Conservation (phyloP, 2,113 vertebrate species). For the Ageneiosus marmoratus region DNA sequence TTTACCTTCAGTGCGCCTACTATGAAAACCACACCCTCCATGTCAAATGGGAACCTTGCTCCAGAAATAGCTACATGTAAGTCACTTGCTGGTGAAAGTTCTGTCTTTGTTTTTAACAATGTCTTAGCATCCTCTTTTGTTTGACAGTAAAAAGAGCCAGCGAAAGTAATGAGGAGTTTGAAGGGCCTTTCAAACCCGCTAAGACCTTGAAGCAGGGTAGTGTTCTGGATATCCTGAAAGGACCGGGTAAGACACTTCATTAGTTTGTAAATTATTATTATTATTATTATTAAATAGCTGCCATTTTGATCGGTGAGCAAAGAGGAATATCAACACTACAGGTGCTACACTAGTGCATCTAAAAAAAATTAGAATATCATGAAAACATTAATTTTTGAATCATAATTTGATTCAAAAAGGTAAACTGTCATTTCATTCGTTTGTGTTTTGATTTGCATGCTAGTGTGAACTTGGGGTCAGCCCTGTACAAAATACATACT, state of each 20-base stretch:
- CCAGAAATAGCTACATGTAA: constrained; percentile 73
- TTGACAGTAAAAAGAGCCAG: constrained; percentile 66
- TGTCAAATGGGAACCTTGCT: constrained; percentile 72
- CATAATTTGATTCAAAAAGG: no score
- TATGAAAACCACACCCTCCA: constrained; percentile 77
- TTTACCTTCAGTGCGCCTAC: constrained; percentile 96
- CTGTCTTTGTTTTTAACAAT: neutral
- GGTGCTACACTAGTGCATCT: neutral
- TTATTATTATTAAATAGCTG: no score
- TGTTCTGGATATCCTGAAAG: constrained; percentile 90
- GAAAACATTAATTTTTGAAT: no score
- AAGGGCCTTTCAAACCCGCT: constrained; percentile 82
- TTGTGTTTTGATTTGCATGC: no score
- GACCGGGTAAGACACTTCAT: constrained; percentile 78
- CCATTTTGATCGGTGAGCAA: neutral
- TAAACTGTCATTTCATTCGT: no score
- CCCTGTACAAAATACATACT: neutral
- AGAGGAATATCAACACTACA: neutral
- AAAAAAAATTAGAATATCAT: no score
- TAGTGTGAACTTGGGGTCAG: neutral
- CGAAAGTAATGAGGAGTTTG: constrained; percentile 76
- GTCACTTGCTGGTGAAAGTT: neutral
- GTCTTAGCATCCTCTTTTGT: neutral
- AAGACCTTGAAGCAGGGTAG: constrained; percentile 90
- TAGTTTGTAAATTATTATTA: no score